These are phyloP conservation scores for Paedocypris sp. DNA, from an alignment of 2,113 vertebrate genomes.

Conservation along the genomic window DNA sequence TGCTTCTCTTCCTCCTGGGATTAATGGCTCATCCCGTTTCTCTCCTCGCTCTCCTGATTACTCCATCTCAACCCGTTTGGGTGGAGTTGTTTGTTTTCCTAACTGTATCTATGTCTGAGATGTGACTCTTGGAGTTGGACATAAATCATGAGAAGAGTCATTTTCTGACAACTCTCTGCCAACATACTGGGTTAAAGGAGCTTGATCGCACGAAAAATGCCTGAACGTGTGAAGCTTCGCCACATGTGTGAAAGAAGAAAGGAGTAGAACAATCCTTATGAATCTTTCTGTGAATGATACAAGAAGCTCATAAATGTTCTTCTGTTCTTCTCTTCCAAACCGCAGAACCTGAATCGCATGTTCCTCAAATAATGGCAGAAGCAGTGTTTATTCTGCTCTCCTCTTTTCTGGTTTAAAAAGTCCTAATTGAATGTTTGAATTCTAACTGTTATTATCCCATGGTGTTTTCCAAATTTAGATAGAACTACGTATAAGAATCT, in stretches of 20 bases:
- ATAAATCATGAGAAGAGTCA: slow-evolving; percentile 12
- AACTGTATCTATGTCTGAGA: slow-evolving; percentile 51
- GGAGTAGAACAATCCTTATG: neutral
- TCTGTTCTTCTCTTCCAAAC: neutral
- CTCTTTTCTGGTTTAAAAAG: too few relatives aligned
- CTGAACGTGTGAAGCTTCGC: neutral
- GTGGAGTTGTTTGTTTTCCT: slow-evolving; percentile 56
- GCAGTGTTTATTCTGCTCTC: too few relatives aligned
- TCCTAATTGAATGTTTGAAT: too few relatives aligned
- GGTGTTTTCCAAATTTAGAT: neutral
- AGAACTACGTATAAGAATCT: neutral
- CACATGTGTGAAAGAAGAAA: too few relatives aligned
- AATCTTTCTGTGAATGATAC: neutral
- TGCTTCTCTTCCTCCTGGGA: slow-evolving; percentile 16
- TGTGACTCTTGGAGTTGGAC: slow-evolving; percentile 33
- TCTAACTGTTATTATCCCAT: too few relatives aligned
- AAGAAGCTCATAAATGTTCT: too few relatives aligned
- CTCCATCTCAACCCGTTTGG: slow-evolving; percentile 47
- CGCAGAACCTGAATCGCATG: neutral
- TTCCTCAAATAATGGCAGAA: slow-evolving; percentile 19
- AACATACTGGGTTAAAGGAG: neutral
- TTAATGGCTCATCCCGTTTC: slow-evolving; percentile 21
- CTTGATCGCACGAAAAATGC: neutral
- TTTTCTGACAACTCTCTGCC: neutral
- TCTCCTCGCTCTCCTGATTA: slow-evolving; percentile 47